These are phyloP conservation scores for Alloplasta piceator DNA, from an alignment of 2,888 invertebrate species.

Conservation along the genomic window DNA sequence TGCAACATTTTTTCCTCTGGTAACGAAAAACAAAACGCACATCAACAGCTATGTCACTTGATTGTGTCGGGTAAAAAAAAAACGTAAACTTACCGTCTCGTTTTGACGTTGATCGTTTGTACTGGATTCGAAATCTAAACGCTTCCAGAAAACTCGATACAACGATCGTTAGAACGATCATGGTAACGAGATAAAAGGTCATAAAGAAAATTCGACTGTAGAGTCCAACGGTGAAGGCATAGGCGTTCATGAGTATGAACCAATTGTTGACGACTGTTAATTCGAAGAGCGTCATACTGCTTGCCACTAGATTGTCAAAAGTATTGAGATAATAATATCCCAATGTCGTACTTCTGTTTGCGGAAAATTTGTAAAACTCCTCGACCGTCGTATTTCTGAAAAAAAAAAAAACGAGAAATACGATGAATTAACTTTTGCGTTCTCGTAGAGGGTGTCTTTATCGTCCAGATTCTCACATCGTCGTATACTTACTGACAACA, in stretches of 20 bases:
- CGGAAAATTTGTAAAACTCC: conserved; percentile 90
- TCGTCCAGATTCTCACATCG: no score
- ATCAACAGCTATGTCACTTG: no score
- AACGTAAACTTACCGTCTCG: conserved; percentile 86
- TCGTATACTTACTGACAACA: conserved; percentile 90
- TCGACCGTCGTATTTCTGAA: conserved; percentile 92
- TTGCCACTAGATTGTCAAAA: conserved; percentile 91
- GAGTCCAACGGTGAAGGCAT: conserved; percentile 88
- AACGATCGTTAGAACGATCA: conserved; percentile 96
- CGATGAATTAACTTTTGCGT: no score
- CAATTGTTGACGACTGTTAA: conserved; percentile 96
- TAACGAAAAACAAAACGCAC: no score
- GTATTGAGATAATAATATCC: conserved; percentile 96
- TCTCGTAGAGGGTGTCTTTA: no score
- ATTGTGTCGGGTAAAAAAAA: conserved; percentile 4
- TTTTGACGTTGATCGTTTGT: conserved; percentile 91
- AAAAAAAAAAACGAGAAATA: conserved; percentile 62
- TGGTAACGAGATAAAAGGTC: conserved; percentile 94
- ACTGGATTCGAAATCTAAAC: conserved; percentile 94
- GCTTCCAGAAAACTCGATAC: conserved; percentile 95
- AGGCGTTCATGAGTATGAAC: conserved; percentile 96
- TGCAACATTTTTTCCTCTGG: conserved; percentile 90
- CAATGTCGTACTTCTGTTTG: conserved; percentile 87
- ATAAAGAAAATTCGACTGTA: conserved; percentile 94
- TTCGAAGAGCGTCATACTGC: conserved; percentile 94